These are phyloP conservation scores for Xanthostigma xanthostigma DNA, from an alignment of 2,888 invertebrate genomes.

Conservation along the genomic window DNA sequence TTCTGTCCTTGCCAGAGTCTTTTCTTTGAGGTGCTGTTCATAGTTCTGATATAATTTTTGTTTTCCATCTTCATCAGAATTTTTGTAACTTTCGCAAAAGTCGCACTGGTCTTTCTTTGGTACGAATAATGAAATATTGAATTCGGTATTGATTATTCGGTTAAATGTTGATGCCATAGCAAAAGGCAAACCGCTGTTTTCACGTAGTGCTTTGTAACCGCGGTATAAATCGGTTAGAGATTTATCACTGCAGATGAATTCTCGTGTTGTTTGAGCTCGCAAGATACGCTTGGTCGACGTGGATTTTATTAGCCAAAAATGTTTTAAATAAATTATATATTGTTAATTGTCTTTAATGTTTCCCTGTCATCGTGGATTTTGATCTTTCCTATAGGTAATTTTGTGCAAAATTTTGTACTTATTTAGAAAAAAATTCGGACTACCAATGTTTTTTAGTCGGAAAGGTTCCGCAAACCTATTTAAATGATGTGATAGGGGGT, in stretches of 20 bases:
- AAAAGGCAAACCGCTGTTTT: conserved; percentile 7
- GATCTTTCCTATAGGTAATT: no score
- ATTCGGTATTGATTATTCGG: conserved; percentile 10
- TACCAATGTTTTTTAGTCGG: no score
- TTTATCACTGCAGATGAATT: conserved; percentile 16
- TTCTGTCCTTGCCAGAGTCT: background rate
- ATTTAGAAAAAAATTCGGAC: no score
- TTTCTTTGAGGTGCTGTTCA: background rate
- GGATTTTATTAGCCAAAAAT: no score
- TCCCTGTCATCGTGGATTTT: no score
- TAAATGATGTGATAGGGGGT: no score
- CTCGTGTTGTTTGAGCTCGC: conserved; percentile 9
- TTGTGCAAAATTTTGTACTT: no score
- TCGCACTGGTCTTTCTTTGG: conserved; percentile 13
- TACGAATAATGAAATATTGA: conserved; percentile 9
- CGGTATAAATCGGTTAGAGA: conserved; percentile 13
- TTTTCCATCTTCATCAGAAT: conserved; percentile 10
- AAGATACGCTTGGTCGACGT: no score
- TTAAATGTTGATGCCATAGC: conserved; percentile 7
- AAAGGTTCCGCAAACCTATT: no score
- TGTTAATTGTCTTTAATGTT: no score
- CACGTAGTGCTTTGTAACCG: conserved; percentile 12
- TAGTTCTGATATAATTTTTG: conserved; percentile 6
- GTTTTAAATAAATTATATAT: no score
- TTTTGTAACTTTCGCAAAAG: conserved; percentile 11